These are phyloP conservation scores for Dasyornis broadbenti DNA, from an alignment of 2,113 vertebrate genomes.

Conservation along the genomic window DNA sequence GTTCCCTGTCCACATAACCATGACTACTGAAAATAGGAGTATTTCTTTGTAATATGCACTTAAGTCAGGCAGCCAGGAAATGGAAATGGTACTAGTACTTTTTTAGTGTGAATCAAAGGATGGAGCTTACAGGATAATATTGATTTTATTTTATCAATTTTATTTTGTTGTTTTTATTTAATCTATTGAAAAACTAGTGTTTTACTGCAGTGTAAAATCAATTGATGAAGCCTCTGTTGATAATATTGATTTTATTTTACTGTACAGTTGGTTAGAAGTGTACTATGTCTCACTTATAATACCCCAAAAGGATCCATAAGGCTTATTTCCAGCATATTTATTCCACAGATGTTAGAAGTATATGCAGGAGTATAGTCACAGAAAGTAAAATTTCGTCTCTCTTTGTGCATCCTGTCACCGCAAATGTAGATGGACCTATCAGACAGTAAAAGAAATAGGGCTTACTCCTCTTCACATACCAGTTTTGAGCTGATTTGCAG, in stretches of 20 bases:
- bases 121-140: background rate
- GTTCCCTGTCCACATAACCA: background rate
- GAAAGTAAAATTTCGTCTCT: background rate
- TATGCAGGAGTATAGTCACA: background rate
- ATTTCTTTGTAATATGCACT: background rate
- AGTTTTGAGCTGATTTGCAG: background rate
- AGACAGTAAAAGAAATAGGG: background rate
- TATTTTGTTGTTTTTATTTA: background rate
- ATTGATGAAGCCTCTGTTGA: background rate
- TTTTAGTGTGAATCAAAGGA: background rate
- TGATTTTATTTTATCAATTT: background rate
- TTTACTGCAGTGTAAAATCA: background rate
- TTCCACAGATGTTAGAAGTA: background rate
- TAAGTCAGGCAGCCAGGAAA: background rate
- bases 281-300: background rate
- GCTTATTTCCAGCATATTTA: background rate
- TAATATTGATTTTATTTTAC: background rate
- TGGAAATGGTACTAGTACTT: background rate
- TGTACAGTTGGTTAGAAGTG: background rate
- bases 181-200: background rate
- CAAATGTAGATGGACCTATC: background rate
- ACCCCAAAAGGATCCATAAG: background rate
- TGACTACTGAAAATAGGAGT: background rate
- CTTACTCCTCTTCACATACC: background rate
- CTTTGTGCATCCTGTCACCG: background rate